phyloP scores from a whole-genome alignment of 2,113 vertebrate species.

The Clupea harengus region DNA sequence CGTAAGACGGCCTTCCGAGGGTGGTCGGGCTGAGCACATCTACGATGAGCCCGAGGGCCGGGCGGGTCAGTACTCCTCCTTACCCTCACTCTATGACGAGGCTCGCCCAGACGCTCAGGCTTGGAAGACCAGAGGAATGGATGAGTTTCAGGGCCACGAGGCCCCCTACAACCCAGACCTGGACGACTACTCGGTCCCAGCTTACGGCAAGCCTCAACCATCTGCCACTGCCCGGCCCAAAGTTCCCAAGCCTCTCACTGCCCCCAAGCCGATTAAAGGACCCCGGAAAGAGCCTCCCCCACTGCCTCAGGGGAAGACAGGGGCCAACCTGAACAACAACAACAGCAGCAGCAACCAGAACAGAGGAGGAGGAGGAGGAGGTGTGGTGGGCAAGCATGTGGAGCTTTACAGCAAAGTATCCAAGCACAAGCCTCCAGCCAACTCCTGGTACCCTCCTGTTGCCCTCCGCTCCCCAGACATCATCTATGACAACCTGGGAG shows the following conservation, averaged over 20 bases:
- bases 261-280: constrained; percentile 77
- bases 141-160: constrained; percentile 62
- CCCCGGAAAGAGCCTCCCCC: constrained; percentile 62
- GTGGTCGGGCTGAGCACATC: constrained; percentile 75
- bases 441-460: constrained; percentile 47
- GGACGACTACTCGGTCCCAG: constrained; percentile 68
- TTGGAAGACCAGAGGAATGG: constrained; percentile 73
- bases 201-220: constrained; percentile 42
- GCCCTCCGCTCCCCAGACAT: constrained; percentile 65
- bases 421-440: constrained; percentile 58
- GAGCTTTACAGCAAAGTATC: constrained; percentile 82
- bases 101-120: constrained; percentile 67
- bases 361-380: constrained; percentile 21
- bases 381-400: constrained; percentile 43
- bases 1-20: constrained; percentile 10
- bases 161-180: constrained; percentile 69
- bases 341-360: constrained; percentile 65
- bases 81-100: constrained; percentile 74
- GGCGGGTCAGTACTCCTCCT: constrained; percentile 19
- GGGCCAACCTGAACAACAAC: constrained; percentile 70
- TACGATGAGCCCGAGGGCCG: constrained; percentile 91
- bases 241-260: constrained; percentile 75
- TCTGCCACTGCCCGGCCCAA: constrained; percentile 41
- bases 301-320: constrained; percentile 55
- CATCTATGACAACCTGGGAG: constrained; percentile 75